A percentile compares a stretch with the other conserved stretches of the same genome.
Evolutionary conservation across 2,888 invertebrate genomes (phyloP).

Genomic region (Sinhomidia bicolor): DNA sequence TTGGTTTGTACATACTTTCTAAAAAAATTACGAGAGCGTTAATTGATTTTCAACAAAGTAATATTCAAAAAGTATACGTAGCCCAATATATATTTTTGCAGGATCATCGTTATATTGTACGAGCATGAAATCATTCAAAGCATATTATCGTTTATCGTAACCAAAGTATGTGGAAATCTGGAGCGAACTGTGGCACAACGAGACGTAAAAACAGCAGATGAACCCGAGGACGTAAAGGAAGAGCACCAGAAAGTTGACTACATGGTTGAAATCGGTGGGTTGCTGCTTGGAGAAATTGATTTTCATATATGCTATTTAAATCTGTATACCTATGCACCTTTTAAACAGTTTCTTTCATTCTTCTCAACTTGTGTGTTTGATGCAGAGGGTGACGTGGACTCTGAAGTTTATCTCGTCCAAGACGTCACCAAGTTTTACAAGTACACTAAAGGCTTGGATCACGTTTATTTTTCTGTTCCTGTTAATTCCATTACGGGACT

Average conservation of each 20-base stretch:
- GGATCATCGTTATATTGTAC: constrained; percentile 59
- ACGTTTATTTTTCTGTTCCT: constrained; percentile 72
- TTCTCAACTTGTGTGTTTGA: not conserved
- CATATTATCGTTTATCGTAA: not conserved
- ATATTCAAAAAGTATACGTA: not conserved
- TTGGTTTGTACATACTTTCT: constrained; percentile 44
- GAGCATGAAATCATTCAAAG: constrained; percentile 56
- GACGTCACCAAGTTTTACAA: constrained; percentile 71
- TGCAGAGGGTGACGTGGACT: constrained; percentile 68
- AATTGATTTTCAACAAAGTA: not conserved
- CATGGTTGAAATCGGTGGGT: constrained; percentile 72
- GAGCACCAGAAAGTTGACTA: constrained; percentile 73
- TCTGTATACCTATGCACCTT: too few relatives aligned
- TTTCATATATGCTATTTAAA: too few relatives aligned
- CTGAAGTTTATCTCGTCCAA: constrained; percentile 70
- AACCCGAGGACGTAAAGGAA: constrained; percentile 74
- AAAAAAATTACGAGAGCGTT: not conserved
- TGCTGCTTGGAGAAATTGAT: not conserved
- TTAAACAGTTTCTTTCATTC: too few relatives aligned
- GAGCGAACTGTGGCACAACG: constrained; percentile 56
- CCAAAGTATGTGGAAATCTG: constrained; percentile 68
- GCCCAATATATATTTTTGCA: not conserved
- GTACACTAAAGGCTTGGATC: constrained; percentile 70
- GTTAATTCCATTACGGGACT: constrained; percentile 52
- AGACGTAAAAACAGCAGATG: constrained; percentile 58